Conservation (phyloP, 2,888 invertebrate species). For the Drosophila seclusa region DNA sequence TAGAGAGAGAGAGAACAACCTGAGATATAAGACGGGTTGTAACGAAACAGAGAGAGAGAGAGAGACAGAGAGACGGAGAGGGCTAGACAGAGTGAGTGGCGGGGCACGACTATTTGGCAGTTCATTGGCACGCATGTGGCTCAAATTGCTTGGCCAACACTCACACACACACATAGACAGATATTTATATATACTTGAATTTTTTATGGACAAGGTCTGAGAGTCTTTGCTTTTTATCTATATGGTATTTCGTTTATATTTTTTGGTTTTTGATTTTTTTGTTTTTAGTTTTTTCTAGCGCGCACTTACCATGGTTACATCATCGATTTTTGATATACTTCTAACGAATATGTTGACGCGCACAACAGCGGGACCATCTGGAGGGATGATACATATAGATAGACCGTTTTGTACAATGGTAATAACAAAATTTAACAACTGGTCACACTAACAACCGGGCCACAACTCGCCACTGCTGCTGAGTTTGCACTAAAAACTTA, state of each 20-base stretch:
- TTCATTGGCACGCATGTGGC: slow-evolving; percentile 40
- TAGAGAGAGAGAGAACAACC: slow-evolving; percentile 10
- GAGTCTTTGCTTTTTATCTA: slow-evolving; percentile 23
- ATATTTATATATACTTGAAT: slow-evolving; percentile 9
- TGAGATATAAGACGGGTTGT: slow-evolving; percentile 1
- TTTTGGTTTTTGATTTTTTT: slow-evolving; percentile 35
- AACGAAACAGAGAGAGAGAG: slow-evolving; percentile 9
- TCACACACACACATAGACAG: slow-evolving; percentile 12
- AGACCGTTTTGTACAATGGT: slow-evolving; percentile 69
- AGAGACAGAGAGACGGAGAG: slow-evolving; percentile 5
- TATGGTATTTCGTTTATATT: slow-evolving; percentile 8
- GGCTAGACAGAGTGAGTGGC: slow-evolving; percentile 8
- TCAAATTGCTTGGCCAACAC: slow-evolving; percentile 21
- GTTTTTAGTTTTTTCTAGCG: slow-evolving; percentile 55
- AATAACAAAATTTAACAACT: slow-evolving; percentile 67
- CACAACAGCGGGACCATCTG: slow-evolving; percentile 97
- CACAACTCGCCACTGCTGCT: slow-evolving; percentile 15
- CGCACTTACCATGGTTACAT: slow-evolving; percentile 98
- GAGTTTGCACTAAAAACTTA: slow-evolving; percentile 51
- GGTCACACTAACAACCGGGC: slow-evolving; percentile 33
- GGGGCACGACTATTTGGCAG: slow-evolving; percentile 19
- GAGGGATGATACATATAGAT: slow-evolving; percentile 74
- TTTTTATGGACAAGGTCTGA: slow-evolving; percentile 25
- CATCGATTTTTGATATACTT: slow-evolving; percentile 99
- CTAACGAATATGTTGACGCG: slow-evolving; percentile 99